These are phyloP conservation scores for Sebastes hubbsi DNA, from an alignment of 2,797 vertebrate genomes.

Conservation along the genomic window DNA sequence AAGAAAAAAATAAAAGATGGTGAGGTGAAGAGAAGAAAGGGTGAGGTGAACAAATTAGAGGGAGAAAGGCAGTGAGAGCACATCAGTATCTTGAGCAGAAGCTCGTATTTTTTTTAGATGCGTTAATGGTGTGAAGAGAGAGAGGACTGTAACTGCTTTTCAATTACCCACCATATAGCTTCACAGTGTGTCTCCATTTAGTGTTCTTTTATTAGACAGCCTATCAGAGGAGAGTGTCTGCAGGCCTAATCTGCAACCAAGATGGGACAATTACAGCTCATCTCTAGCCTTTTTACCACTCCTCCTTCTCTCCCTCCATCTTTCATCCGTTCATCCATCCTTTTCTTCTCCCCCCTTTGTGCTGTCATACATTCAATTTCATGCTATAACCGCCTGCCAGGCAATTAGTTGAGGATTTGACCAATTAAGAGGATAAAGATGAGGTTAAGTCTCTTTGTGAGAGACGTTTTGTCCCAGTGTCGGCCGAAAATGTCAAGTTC, in stretches of 20 bases:
- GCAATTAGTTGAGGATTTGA: conserved; percentile 67
- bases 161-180: conserved; percentile 49
- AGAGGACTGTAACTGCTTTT: conserved; percentile 51
- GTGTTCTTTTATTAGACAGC: conserved; percentile 48
- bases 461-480: neutral
- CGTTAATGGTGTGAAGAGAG: neutral
- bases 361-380: conserved; percentile 46
- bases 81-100: neutral
- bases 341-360: conserved; percentile 16
- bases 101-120: neutral
- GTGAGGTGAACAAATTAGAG: neutral
- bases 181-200: conserved; percentile 44
- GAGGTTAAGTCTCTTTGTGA: conserved; percentile 17
- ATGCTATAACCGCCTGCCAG: conserved; percentile 38
- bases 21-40: neutral
- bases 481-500: conserved; percentile 18
- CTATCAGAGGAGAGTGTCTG: conserved; percentile 25
- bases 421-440: conserved; percentile 61
- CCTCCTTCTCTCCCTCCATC: neutral
- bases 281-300: neutral
- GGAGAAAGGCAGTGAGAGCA: neutral
- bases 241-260: conserved; percentile 43
- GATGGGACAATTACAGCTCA: conserved; percentile 29
- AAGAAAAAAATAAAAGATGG: neutral
- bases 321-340: neutral